A percentile compares a stretch with the other conserved stretches of the same genome.
Evolutionary conservation across 2,113 vertebrate genomes (phyloP).

Genomic region (Suricata suricatta): DNA sequence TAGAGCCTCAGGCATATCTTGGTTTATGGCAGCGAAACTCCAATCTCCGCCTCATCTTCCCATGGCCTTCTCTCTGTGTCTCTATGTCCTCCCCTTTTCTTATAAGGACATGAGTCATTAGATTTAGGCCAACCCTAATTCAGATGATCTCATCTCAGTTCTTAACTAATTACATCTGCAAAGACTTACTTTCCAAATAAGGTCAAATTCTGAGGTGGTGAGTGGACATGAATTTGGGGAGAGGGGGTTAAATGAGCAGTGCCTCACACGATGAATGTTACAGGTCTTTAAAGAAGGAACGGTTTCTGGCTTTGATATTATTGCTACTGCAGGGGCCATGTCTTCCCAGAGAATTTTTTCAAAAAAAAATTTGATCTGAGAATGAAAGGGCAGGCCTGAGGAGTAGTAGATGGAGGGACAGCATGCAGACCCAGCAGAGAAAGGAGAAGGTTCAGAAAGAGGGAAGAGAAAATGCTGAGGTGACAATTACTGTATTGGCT

Average conservation of each 20-base stretch:
- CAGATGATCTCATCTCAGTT: neutral
- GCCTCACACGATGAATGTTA: fast-evolving
- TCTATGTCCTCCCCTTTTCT: neutral
- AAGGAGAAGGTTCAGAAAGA: neutral
- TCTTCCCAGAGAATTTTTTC: neutral
- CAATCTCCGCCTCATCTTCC: neutral
- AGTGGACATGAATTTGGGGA: neutral
- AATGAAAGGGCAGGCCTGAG: neutral
- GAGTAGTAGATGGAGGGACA: too few species aligned
- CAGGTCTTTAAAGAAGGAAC: neutral
- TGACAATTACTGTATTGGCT: neutral
- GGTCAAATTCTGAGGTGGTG: neutral
- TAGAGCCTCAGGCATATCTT: neutral
- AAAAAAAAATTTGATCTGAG: neutral
- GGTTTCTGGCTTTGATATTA: neutral
- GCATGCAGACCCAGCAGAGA: neutral
- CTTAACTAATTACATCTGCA: neutral
- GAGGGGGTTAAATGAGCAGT: neutral
- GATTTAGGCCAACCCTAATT: neutral
- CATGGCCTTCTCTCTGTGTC: neutral
- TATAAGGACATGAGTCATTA: neutral
- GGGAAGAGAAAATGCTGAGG: neutral
- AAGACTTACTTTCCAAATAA: neutral
- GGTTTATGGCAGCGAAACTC: neutral
- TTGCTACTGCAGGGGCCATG: neutral